phyloP scores from a whole-genome alignment of 2,888 invertebrate genomes.

The Microctonus hyperodae region DNA sequence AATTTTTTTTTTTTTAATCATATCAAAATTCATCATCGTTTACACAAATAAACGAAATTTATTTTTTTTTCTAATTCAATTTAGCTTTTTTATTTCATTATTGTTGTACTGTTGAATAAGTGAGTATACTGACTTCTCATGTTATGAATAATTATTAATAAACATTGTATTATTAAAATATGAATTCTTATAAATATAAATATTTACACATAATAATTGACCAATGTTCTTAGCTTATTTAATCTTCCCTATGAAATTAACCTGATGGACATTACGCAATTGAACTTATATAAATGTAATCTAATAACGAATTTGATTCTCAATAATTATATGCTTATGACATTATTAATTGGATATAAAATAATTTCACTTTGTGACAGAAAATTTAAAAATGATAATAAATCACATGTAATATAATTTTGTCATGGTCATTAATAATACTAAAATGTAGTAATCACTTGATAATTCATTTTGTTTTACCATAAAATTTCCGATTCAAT shows the following conservation, averaged over 20 bases:
- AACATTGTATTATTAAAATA: slow-evolving; percentile 47
- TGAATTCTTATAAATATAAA: slow-evolving; percentile 42
- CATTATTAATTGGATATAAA: background rate
- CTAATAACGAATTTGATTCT: background rate
- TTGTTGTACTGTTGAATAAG: slow-evolving; percentile 40
- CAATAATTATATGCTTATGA: background rate
- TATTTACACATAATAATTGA: slow-evolving; percentile 41
- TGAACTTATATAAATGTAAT: background rate
- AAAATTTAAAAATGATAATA: too few species aligned
- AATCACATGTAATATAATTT: too few species aligned
- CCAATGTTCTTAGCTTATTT: slow-evolving; percentile 17
- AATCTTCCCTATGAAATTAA: background rate
- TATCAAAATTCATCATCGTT: background rate
- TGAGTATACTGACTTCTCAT: slow-evolving; percentile 37
- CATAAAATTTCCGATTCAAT: slow-evolving; percentile 79
- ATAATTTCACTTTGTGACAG: background rate
- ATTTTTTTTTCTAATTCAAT: background rate
- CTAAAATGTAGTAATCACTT: background rate
- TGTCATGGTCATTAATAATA: slow-evolving; percentile 2
- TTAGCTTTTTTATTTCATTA: background rate
- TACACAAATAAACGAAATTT: background rate
- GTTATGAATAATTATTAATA: slow-evolving; percentile 39
- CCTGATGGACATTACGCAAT: too few species aligned
- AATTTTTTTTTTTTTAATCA: background rate
- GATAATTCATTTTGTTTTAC: slow-evolving; percentile 61